A percentile compares a stretch with the other conserved stretches of the same genome.
phyloP scores from a whole-genome alignment of 2,113 vertebrate species.

The Opisthocomus hoazin region DNA sequence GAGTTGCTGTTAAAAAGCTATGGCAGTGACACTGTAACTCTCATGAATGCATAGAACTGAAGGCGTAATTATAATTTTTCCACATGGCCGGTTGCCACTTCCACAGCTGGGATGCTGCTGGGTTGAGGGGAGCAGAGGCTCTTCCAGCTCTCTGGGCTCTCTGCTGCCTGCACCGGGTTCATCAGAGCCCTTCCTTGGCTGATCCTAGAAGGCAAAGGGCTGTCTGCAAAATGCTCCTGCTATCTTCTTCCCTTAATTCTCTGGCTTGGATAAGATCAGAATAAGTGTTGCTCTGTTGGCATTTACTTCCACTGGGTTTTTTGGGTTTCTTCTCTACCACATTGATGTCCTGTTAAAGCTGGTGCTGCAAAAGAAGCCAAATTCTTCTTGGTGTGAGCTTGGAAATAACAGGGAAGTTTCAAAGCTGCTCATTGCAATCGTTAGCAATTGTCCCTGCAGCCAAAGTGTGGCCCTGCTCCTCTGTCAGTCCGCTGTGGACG shows the following conservation, averaged over 20 bases:
- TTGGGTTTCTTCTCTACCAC: background rate
- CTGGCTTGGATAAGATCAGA: background rate
- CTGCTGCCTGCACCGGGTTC: background rate
- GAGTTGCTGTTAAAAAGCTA: background rate
- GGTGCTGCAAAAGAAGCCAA: background rate
- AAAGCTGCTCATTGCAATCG: background rate
- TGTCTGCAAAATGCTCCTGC: background rate
- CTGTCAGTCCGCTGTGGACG: rapidly evolving
- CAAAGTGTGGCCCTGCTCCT: background rate
- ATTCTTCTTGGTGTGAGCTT: background rate
- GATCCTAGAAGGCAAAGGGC: background rate
- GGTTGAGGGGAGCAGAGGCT: background rate
- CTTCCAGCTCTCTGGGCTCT: background rate
- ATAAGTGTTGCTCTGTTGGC: background rate
- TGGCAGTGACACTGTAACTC: background rate
- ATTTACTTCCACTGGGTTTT: background rate
- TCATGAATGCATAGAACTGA: background rate
- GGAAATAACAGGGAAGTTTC: background rate
- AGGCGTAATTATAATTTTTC: background rate
- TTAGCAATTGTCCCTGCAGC: background rate
- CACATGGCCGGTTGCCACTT: background rate
- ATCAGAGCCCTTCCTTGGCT: background rate
- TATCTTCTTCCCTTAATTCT: background rate
- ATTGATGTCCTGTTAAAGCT: background rate
- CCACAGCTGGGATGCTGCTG: background rate